Base-by-base conservation (phyloP, 2,797 vertebrate species). In the Bothrops alternatus region DNA sequence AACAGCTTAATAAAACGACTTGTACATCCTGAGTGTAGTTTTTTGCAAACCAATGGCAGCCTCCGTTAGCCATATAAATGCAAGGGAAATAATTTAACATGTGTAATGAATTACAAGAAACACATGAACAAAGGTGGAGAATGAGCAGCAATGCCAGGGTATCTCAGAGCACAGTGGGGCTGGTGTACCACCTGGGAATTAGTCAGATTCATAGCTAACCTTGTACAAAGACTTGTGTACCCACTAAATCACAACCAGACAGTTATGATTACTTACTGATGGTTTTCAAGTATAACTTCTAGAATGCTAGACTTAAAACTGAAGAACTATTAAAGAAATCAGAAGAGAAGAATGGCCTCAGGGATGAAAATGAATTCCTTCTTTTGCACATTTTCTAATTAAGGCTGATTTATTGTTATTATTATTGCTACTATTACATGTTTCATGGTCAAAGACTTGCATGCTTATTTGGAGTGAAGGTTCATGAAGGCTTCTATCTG, bases 81-180 rank as follows among this genome's bases (percentile, higher is more conserved):
- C 95, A 93, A 92, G 95, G 14, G 42, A 12, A 88, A 89, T 55
- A 61, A n/a, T 92, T 56, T 13, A 93, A 93, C 96, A 95, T 93
- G 1, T 96, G 96, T 10, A 91, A 95, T 91, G 91, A 90, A 96
- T 97, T 96, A 97, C 93, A 56, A 13, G 91, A 96, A 96, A 96
- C 95, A 93, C 92, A 96, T 96, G 94, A 93, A 94, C 96, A 94
- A 47, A 95, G 93, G 95, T 96, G 95, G 96, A 96, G 93, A 95
- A 94, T 61, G 93, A 94, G 94, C 94, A 37, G 47, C 55, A 94
- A 95, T 63, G 93, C 37, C 0, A 96, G 95, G 96, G 89, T 90
- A 32, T 63, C 94, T 91, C 88, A 90, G 88, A 93, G 95, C 93
- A 93, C 93, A 94, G 50, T 0, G 20, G 73, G 95, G 91, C 94